Conservation (phyloP, 2,888 invertebrate genomes). For the Thera britannica region DNA sequence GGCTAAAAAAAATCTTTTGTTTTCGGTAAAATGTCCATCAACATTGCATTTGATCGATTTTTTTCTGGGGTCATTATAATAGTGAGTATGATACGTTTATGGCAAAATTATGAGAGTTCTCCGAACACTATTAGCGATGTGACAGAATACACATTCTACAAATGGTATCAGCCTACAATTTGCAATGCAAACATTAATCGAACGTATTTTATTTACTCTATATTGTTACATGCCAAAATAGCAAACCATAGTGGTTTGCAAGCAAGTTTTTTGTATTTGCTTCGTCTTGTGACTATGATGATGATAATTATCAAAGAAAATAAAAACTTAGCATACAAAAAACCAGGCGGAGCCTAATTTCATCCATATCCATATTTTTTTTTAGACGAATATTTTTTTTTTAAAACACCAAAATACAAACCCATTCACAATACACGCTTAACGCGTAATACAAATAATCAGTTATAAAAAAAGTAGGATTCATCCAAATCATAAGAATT, state of each 20-base stretch:
- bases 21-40: no score
- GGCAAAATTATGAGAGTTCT: background rate
- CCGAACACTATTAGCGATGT: background rate
- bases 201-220: background rate
- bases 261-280: background rate
- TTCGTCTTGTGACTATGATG: background rate
- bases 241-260: no score
- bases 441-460: no score
- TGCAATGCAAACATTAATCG: constrained; percentile 2
- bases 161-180: constrained; percentile 3
- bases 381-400: no score
- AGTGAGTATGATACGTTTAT: background rate
- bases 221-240: background rate
- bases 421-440: no score
- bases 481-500: background rate
- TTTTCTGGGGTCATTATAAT: background rate
- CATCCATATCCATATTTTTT: no score
- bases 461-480: background rate
- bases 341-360: no score
- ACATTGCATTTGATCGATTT: no score
- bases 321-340: no score
- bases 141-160: background rate
- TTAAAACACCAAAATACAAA: no score
- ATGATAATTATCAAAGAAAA: no score
- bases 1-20: no score